phyloP scores from a whole-genome alignment of 2,113 vertebrate genomes.

The Rattus norvegicus region DNA sequence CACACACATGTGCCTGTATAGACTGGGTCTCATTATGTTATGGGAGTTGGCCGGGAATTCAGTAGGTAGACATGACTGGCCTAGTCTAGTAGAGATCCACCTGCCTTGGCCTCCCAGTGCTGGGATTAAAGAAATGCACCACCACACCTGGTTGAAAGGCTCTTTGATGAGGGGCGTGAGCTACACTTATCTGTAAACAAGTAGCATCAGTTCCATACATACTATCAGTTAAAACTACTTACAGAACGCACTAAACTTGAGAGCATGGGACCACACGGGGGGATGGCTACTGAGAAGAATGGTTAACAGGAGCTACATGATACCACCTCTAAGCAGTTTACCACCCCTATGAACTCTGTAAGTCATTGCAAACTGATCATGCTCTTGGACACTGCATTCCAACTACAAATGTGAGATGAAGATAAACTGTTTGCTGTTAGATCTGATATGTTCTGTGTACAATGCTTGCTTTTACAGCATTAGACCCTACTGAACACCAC shows the following conservation, averaged over 20 bases:
- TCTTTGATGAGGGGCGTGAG: not conserved
- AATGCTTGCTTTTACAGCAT: constrained; percentile 19
- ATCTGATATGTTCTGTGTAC: not conserved
- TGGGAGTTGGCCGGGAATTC: not conserved
- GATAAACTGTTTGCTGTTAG: not conserved
- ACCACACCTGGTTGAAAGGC: not conserved
- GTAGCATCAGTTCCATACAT: constrained; percentile 11
- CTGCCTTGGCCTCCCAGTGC: not conserved
- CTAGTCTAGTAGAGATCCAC: not conserved
- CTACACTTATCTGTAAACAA: not conserved
- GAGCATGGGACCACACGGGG: not conserved
- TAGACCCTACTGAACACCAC: constrained; percentile 6
- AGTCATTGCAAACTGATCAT: not conserved
- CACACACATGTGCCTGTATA: not conserved
- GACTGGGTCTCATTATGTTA: not conserved
- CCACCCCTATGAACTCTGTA: not conserved
- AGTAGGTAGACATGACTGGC: not conserved
- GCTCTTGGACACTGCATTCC: not conserved
- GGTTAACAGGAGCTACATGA: not conserved
- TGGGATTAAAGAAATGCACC: not conserved
- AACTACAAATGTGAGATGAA: not conserved
- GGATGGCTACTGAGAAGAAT: not conserved
- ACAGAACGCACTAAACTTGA: not conserved
- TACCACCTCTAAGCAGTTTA: not conserved
- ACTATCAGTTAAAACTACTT: constrained; percentile 19